Evolutionary conservation across 2,113 vertebrate genomes (phyloP).

Genomic region (Rana temporaria): DNA sequence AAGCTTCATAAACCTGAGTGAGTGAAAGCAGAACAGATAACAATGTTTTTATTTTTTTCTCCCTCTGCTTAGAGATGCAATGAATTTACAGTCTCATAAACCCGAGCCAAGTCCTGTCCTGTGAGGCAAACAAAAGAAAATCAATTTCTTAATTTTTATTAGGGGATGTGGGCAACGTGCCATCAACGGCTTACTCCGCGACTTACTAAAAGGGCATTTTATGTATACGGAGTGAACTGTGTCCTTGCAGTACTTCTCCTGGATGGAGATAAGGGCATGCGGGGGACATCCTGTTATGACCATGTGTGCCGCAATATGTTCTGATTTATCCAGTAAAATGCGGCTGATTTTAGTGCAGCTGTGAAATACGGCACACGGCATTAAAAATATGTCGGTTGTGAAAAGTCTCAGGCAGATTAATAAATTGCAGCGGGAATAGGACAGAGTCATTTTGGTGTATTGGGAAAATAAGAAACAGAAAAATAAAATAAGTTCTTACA

Average conservation of each 20-base stretch:
- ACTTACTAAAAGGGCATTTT: constrained; percentile 16
- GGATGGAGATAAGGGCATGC: neutral
- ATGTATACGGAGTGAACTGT: neutral
- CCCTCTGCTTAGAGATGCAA: constrained; percentile 67
- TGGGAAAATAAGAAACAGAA: neutral
- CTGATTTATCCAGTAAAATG: neutral
- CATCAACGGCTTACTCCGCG: constrained; percentile 7
- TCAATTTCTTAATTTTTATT: constrained; percentile 82
- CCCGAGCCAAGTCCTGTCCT: constrained; percentile 63
- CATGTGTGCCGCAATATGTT: neutral
- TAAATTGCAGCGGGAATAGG: neutral
- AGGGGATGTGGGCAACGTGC: constrained; percentile 22
- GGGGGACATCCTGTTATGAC: neutral
- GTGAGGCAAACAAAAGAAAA: constrained; percentile 76
- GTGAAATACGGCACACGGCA: neutral
- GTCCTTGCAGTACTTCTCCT: neutral
- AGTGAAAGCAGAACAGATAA: constrained; percentile 72
- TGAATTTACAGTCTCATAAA: constrained; percentile 75
- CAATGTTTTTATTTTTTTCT: constrained; percentile 49
- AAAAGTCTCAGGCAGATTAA: neutral
- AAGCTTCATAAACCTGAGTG: constrained; percentile 72
- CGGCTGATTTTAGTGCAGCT: neutral
- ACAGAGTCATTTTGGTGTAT: neutral
- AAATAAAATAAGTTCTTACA: neutral
- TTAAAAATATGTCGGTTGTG: neutral